A percentile compares a stretch with the other conserved stretches of the same genome.
phyloP scores from a whole-genome alignment of 64 coral and sea anemone genomes.

The Montipora sp. region DNA sequence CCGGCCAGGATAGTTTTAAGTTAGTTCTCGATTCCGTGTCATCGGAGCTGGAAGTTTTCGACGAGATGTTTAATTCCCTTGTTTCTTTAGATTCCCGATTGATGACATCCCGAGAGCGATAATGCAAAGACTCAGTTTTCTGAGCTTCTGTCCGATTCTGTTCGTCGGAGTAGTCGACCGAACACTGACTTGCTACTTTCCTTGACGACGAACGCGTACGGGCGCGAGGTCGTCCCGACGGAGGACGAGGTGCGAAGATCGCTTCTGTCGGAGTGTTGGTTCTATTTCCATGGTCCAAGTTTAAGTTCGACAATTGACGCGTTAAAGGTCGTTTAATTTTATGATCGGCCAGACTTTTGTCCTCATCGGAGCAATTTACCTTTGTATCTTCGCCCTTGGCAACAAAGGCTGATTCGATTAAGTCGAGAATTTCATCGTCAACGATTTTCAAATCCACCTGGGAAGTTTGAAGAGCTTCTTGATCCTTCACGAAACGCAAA shows the following conservation, averaged over 20 bases:
- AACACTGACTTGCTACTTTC: neutral
- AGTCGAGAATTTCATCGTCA: constrained; percentile 88
- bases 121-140: neutral
- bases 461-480: constrained; percentile 92
- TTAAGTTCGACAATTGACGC: constrained; percentile 8
- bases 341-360: neutral
- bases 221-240: constrained; percentile 44
- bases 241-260: constrained; percentile 33
- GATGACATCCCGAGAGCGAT: neutral
- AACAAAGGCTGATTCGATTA: constrained; percentile 91
- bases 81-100: neutral
- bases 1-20: constrained; percentile 64
- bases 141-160: neutral
- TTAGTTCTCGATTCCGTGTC: neutral
- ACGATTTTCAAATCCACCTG: constrained; percentile 86
- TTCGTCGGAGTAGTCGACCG: neutral
- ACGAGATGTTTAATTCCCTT: neutral
- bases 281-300: neutral
- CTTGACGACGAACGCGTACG: constrained; percentile 32
- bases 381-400: constrained; percentile 75
- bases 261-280: neutral
- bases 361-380: constrained; percentile 35
- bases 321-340: neutral
- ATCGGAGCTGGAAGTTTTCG: neutral
- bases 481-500: constrained; percentile 91